Base-by-base conservation (phyloP, 30 jellyfish, hydroid and myxozoan genomes). In the Morbakka virulenta region DNA sequence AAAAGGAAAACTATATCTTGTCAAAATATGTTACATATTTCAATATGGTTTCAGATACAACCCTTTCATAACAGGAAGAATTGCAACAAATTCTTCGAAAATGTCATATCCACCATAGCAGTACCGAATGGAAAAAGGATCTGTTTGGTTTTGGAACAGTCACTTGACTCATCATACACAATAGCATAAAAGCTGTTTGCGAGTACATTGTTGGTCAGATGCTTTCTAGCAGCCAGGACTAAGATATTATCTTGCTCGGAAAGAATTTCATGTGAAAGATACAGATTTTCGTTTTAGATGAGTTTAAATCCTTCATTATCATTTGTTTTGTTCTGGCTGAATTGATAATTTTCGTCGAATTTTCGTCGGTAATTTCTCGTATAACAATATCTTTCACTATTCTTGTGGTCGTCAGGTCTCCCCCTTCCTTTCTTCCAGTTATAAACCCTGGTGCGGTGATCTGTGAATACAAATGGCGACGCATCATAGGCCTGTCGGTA, bases 381-480 rank as follows among this genome's bases (percentile, higher is more conserved):
- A 26, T 32, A n/a, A 34, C 78, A 66, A 66, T 66, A 12, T 62
- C 78, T 30, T 66, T 57, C 1, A 65, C 64, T 65, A 61, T 12
- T 61, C 72, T 17, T 61, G 72, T 61, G 72, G 50, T 61, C 72
- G 35, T 61, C 30, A 61, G 28, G 30, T 65, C 61, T 52, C 61
- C 33, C 68, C 64, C 33, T 65, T 65, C 77, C 77, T 65, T 65
- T 65, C 77, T 65, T 65, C 77, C 77, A 65, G 77, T 65, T 65
- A 13, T 57, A 57, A 65, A 65, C 30, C 33, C 77, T 57, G 1
- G 64, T 65, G 77, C 68, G 4, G 68, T 65, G 3, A 65, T 65
- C 57, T 28, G 77, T 65, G 57, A 27, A 65, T 65, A 65, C 64
- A 1, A 65, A 65, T 65, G 77, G 77, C 33, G 77, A 65, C 14